These are phyloP conservation scores for Vanessa tameamea DNA, from an alignment of 1,140 invertebrate genomes.

Conservation along the genomic window DNA sequence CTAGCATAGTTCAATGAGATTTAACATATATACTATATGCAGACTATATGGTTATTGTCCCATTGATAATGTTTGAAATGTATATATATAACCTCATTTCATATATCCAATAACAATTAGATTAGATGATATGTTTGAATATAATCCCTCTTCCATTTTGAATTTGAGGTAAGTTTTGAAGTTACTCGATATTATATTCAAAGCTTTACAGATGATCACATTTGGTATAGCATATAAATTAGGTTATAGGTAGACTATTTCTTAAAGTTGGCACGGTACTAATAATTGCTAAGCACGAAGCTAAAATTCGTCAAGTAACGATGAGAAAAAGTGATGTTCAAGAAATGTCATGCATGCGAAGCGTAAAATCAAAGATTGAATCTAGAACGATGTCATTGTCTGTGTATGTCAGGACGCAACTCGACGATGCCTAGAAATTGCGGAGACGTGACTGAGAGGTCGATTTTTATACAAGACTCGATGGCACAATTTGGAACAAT, in stretches of 20 bases:
- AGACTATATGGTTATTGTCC: too few species aligned
- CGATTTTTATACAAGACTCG: constrained; percentile 43
- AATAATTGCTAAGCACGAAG: neutral
- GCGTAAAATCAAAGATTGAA: constrained; percentile 32
- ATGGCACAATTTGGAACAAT: constrained; percentile 49
- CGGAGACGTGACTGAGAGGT: constrained; percentile 52
- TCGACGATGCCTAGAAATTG: constrained; percentile 45
- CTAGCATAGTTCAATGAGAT: too few species aligned
- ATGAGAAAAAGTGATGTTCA: constrained; percentile 19
- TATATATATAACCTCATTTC: too few species aligned
- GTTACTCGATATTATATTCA: too few species aligned
- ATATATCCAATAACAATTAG: too few species aligned
- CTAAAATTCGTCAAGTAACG: neutral
- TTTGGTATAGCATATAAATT: too few species aligned
- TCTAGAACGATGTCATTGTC: constrained; percentile 19
- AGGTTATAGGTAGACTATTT: neutral
- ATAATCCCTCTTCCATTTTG: too few species aligned
- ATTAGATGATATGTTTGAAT: too few species aligned
- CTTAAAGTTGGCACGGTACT: neutral
- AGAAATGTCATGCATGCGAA: constrained; percentile 26
- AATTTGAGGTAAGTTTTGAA: too few species aligned
- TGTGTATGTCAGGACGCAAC: constrained; percentile 16
- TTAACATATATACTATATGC: too few species aligned
- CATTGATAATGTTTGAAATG: too few species aligned
- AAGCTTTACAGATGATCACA: too few species aligned